Evolutionary conservation across 2,888 invertebrate genomes (phyloP).

Genomic region (Caenorhabditis macrosperma): DNA sequence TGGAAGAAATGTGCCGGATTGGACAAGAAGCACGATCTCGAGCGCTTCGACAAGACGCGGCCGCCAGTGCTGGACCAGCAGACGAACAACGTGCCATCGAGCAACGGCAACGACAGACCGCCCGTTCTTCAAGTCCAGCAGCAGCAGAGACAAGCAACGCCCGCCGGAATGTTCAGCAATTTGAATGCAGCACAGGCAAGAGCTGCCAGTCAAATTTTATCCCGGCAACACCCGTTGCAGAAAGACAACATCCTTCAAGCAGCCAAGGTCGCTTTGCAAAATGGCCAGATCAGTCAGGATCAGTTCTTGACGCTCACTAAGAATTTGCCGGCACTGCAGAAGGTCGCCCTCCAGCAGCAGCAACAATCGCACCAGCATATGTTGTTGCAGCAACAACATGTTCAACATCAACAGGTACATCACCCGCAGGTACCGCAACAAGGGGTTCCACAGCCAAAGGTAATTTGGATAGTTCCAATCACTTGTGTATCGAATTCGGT

Average conservation of each 20-base stretch:
- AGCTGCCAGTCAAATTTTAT: background rate
- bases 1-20: slow-evolving; percentile 99
- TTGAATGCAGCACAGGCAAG: background rate
- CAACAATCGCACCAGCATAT: background rate
- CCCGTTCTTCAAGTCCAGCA: slow-evolving; percentile 21
- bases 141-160: background rate
- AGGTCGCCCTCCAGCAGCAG: background rate
- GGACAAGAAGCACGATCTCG: slow-evolving; percentile 83
- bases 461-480: background rate
- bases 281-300: slow-evolving; percentile 39
- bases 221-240: background rate
- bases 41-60: slow-evolving; percentile 51
- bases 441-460: background rate
- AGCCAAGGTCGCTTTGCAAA: slow-evolving; percentile 27
- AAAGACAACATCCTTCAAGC: slow-evolving; percentile 12
- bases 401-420: slow-evolving; percentile 5
- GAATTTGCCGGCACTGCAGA: slow-evolving; percentile 11
- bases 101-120: slow-evolving; percentile 35
- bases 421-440: background rate
- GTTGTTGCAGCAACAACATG: background rate
- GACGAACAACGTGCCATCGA: background rate
- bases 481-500: background rate
- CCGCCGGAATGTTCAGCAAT: background rate
- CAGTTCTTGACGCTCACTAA: slow-evolving; percentile 18
- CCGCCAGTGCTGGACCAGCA: slow-evolving; percentile 39